Evolutionary conservation across 2,797 vertebrate genomes (phyloP).

Genomic region (Falco peregrinus): DNA sequence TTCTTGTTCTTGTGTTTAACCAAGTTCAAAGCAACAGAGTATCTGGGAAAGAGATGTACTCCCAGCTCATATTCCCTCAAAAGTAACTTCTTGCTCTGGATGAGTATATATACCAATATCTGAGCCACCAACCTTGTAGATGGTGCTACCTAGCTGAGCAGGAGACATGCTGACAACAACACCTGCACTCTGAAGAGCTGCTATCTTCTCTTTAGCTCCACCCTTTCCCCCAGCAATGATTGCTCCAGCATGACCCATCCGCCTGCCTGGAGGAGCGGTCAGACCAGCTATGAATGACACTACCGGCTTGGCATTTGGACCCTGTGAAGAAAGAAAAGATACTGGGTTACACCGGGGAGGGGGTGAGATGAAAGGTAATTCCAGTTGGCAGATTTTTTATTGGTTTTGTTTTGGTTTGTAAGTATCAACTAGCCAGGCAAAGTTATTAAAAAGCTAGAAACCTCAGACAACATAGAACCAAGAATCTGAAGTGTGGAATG

Average conservation of each 20-base stretch:
- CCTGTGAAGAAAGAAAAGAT: conserved; percentile 74
- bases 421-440: background rate
- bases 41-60: background rate
- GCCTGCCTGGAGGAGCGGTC: conserved; percentile 93
- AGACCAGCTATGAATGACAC: conserved; percentile 98
- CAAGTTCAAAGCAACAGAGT: background rate
- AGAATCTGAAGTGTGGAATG: background rate
- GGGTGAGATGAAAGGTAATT: background rate
- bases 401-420: background rate
- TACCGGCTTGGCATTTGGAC: conserved; percentile 91
- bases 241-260: conserved; percentile 97
- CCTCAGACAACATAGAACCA: background rate
- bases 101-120: rapidly evolving
- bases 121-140: conserved; percentile 88
- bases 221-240: conserved; percentile 98
- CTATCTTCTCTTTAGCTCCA: conserved; percentile 97
- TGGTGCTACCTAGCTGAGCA: conserved; percentile 94
- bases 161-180: conserved; percentile 97
- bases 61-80: background rate
- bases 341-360: rapidly evolving
- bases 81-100: background rate
- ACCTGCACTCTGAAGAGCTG: conserved; percentile 94
- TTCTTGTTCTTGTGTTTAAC: background rate
- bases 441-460: background rate
- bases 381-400: too few species aligned